Conservation (phyloP, 1,140 invertebrate species). For the Macrobrachium nipponense region DNA sequence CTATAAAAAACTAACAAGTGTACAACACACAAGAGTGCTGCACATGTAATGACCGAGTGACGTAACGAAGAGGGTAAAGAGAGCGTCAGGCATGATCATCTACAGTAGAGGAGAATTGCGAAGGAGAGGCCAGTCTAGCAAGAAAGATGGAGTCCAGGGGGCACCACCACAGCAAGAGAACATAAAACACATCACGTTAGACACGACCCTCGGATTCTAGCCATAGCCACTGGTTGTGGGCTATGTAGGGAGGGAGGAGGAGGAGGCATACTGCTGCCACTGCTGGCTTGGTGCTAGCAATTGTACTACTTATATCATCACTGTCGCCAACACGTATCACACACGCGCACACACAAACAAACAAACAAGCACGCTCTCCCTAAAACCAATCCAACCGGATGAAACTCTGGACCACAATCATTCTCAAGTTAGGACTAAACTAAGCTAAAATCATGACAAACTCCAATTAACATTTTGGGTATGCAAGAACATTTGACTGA, state of each 20-base stretch:
- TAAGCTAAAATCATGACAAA: constrained; percentile 9
- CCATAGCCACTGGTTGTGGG: constrained; percentile 66
- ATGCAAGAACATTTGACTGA: constrained; percentile 8
- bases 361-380: too few relatives aligned
- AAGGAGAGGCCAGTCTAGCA: constrained; percentile 62
- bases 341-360: too few relatives aligned
- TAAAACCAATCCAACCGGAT: too few relatives aligned
- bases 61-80: constrained; percentile 99
- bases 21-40: constrained; percentile 63
- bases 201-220: constrained; percentile 66
- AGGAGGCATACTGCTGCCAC: constrained; percentile 34
- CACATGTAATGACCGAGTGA: constrained; percentile 72
- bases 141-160: constrained; percentile 65
- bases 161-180: constrained; percentile 71
- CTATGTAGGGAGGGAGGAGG: constrained; percentile 54
- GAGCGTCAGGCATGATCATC: constrained; percentile 99
- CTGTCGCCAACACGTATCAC: constrained; percentile 35
- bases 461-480: neutral
- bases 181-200: constrained; percentile 65
- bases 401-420: neutral
- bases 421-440: constrained; percentile 3
- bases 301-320: constrained; percentile 31
- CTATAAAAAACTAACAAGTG: constrained; percentile 60
- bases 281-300: constrained; percentile 52
- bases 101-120: constrained; percentile 75